phyloP scores from a whole-genome alignment of 2,888 invertebrate species.

The Prosopocoilus inquinatus region DNA sequence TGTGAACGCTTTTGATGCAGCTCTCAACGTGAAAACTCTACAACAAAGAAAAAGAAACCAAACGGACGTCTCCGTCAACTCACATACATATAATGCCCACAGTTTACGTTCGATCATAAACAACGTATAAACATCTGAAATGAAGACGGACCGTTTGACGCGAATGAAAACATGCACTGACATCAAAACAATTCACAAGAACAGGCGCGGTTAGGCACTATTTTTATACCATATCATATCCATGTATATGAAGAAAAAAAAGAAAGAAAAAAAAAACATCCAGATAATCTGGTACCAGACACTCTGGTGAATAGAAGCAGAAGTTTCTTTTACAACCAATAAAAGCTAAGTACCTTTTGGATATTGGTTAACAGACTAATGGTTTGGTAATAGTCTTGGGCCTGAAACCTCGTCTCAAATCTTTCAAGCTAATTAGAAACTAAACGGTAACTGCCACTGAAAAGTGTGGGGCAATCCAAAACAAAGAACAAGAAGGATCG shows the following conservation, averaged over 20 bases:
- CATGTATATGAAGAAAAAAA: slow-evolving; percentile 16
- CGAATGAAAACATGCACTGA: slow-evolving; percentile 11
- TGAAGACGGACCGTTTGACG: slow-evolving; percentile 24
- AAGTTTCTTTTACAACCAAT: slow-evolving; percentile 31
- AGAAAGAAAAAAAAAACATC: too few relatives aligned
- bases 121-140: slow-evolving; percentile 30
- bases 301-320: slow-evolving; percentile 26
- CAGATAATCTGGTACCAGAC: too few relatives aligned
- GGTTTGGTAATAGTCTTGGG: slow-evolving; percentile 16
- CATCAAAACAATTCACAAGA: slow-evolving; percentile 9
- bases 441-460: too few relatives aligned
- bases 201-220: slow-evolving; percentile 43
- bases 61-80: slow-evolving; percentile 26
- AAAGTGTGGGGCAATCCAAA: neutral
- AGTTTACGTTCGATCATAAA: slow-evolving; percentile 20
- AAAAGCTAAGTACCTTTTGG: slow-evolving; percentile 27
- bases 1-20: slow-evolving; percentile 36
- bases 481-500: slow-evolving; percentile 9
- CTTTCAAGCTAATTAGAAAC: slow-evolving; percentile 10
- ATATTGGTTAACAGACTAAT: slow-evolving; percentile 22
- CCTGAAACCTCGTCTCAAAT: slow-evolving; percentile 14
- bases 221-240: slow-evolving; percentile 39
- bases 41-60: slow-evolving; percentile 9
- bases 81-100: slow-evolving; percentile 31
- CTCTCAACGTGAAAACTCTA: slow-evolving; percentile 12